Percentiles rank a stretch among this genome's conserved stretches.
Conservation (phyloP, 2,113 vertebrate genomes). For the Colistium nudipinnis region DNA sequence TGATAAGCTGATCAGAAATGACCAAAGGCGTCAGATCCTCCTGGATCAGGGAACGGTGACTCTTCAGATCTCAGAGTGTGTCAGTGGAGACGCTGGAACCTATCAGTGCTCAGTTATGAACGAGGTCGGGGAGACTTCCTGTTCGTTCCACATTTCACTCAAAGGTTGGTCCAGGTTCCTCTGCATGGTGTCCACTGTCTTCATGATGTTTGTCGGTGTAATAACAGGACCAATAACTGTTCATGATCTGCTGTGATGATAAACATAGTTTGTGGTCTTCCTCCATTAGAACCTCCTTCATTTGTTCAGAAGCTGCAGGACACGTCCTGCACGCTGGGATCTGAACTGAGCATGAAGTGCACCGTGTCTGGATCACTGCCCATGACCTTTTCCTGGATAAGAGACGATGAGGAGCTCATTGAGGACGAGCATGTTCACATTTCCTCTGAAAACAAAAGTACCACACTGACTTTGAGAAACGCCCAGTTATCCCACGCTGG, state of each 20-base stretch:
- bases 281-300: constrained; percentile 88
- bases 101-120: constrained; percentile 90
- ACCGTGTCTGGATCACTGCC: constrained; percentile 90
- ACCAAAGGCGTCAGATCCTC: constrained; percentile 87
- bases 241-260: too few relatives aligned
- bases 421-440: constrained; percentile 91
- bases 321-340: constrained; percentile 86
- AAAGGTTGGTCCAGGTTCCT: constrained; percentile 88
- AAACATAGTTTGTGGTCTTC: constrained; percentile 54
- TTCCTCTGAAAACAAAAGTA: constrained; percentile 87
- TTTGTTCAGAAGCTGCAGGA: constrained; percentile 92
- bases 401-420: constrained; percentile 90
- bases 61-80: constrained; percentile 89
- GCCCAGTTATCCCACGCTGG: constrained; percentile 90
- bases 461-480: constrained; percentile 87
- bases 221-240: too few relatives aligned
- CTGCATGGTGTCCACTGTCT: constrained; percentile 10
- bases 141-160: constrained; percentile 85
- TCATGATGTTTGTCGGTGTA: not conserved
- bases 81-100: constrained; percentile 85
- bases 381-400: constrained; percentile 90
- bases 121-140: constrained; percentile 88
- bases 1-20: constrained; percentile 85
- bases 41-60: constrained; percentile 83
- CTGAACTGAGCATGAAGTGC: constrained; percentile 88